phyloP scores from a whole-genome alignment of 2,797 vertebrate genomes.

The Anableps anableps region DNA sequence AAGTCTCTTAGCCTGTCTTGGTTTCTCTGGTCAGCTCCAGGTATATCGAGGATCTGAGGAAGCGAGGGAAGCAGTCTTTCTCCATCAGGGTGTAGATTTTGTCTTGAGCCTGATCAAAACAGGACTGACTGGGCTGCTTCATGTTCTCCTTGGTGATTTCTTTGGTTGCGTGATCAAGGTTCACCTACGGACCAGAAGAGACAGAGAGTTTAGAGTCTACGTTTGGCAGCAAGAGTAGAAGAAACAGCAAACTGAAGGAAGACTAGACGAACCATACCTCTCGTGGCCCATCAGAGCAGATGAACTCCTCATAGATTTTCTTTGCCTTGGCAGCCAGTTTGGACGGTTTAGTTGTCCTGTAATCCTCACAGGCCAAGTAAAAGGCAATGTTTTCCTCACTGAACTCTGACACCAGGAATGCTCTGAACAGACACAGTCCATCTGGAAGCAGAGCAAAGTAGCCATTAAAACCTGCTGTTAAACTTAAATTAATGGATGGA shows the following conservation, averaged over 20 bases:
- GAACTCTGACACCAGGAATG: conserved; percentile 93
- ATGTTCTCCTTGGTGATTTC: conserved; percentile 81
- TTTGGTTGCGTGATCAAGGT: conserved; percentile 92
- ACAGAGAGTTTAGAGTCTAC: background rate
- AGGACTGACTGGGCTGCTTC: conserved; percentile 71
- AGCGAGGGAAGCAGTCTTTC: conserved; percentile 94
- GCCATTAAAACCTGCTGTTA: conserved; percentile 19
- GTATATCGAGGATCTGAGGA: conserved; percentile 85
- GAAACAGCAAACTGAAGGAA: background rate
- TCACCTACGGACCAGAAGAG: conserved; percentile 82
- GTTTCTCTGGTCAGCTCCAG: conserved; percentile 71
- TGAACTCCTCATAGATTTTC: conserved; percentile 93
- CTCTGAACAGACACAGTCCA: conserved; percentile 90
- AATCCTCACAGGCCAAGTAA: conserved; percentile 96
- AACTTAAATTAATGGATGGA: background rate
- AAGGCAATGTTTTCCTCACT: conserved; percentile 98
- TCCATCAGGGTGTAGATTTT: conserved; percentile 94
- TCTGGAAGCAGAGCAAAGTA: conserved; percentile 74
- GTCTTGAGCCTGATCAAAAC: conserved; percentile 87
- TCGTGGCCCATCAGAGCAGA: conserved; percentile 89
- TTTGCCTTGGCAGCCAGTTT: conserved; percentile 89
- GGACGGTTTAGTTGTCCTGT: conserved; percentile 86
- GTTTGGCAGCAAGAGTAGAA: background rate
- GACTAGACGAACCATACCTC: conserved; percentile 82
- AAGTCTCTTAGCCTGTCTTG: conserved; percentile 47